Evolutionary conservation across 2,113 vertebrate species (phyloP), one percentile per base, ranked within the genome.

Genomic region (Phyllostomus hastatus): DNA sequence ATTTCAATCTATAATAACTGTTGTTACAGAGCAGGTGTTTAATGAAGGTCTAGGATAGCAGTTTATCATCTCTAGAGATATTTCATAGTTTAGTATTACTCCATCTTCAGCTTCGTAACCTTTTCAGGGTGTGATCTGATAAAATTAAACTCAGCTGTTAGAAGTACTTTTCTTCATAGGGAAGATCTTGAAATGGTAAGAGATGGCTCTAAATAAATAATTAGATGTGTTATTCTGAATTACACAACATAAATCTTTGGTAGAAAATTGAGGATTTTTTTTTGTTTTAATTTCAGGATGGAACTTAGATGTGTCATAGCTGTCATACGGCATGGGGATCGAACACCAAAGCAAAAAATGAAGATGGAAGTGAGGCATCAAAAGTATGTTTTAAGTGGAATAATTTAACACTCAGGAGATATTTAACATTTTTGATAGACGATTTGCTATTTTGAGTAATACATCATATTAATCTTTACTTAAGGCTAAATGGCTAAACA

Each of bases 331-430:
- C 99, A 99, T 75, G 99, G 99, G 67, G 99, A 99, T 96, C 97
- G 98, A 93, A 99, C 99, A 94, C 99, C 99, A 91, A 99, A 99
- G 85, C 99, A 99, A 92, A 99, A 99, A 98, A 99, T 99, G 99
- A 99, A 99, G 98, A 99, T 99, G 99, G 99, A 99, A 98, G 99
- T 99, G 92, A 98, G 99, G 86, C 99, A 99, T 97, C 99, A 99
- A 90, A 98, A 96, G 99, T 99, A 97, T 96, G 97, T 94, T 70
- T 46, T 88, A 83, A 67, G 69, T 67, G 75, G 1, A 24, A 64
- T 84, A 67, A 54, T 69, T 89, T 69, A 43, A 57, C 4, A 26
- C 2, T 54, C 1, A 69, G 3, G 15, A 69, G 59, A 50, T 33
- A 69, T 83, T 91, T 92, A 80, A 76, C 7, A 67, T 43, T 93